These are phyloP conservation scores for Pyrrhia umbra DNA, from an alignment of 2,888 invertebrate species.

Conservation along the genomic window DNA sequence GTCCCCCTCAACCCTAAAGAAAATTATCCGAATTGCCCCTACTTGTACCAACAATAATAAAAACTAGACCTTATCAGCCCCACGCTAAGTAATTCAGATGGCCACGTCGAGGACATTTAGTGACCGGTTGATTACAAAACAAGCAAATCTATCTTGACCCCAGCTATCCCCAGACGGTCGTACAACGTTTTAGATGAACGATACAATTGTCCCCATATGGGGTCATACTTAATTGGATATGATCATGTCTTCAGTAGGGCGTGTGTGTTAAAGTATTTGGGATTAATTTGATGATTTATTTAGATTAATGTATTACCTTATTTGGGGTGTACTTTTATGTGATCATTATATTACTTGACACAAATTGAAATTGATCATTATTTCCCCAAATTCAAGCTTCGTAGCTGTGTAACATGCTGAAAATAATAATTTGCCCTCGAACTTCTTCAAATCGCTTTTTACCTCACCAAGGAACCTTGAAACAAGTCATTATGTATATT, in stretches of 20 bases:
- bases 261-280: slow-evolving; percentile 53
- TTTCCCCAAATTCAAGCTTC: slow-evolving; percentile 5
- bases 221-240: slow-evolving; percentile 65
- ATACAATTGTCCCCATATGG: slow-evolving; percentile 51
- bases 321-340: slow-evolving; percentile 29
- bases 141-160: slow-evolving; percentile 75
- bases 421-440: slow-evolving; percentile 20
- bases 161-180: slow-evolving; percentile 62
- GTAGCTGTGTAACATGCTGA: slow-evolving; percentile 15
- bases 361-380: background rate
- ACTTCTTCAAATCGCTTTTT: slow-evolving; percentile 22
- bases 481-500: slow-evolving; percentile 58
- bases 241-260: slow-evolving; percentile 57
- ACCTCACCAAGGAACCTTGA: slow-evolving; percentile 22
- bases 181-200: slow-evolving; percentile 63
- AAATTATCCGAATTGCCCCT: slow-evolving; percentile 72
- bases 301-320: slow-evolving; percentile 40
- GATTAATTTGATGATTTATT: slow-evolving; percentile 50
- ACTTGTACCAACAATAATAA: slow-evolving; percentile 83
- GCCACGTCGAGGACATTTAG: slow-evolving; percentile 77
- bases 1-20: slow-evolving; percentile 37
- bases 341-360: background rate
- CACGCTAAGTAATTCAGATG: slow-evolving; percentile 84
- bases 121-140: slow-evolving; percentile 80
- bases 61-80: slow-evolving; percentile 86